These are phyloP conservation scores for Drosophila tristis DNA, from an alignment of 1,140 invertebrate genomes.

Conservation along the genomic window DNA sequence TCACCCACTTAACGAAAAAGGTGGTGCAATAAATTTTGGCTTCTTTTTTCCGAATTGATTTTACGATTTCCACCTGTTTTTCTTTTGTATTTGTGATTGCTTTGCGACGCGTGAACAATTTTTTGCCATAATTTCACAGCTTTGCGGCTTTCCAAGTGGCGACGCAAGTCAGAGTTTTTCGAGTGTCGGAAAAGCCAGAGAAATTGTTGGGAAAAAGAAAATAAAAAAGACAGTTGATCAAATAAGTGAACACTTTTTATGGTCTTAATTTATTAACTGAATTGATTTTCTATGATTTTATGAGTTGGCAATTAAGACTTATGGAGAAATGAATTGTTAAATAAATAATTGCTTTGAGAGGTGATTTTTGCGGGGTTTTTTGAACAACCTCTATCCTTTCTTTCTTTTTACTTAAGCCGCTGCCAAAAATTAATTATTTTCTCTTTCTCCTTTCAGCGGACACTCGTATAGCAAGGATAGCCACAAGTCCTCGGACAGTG, in stretches of 20 bases:
- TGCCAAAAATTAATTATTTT: neutral
- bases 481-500: constrained; percentile 83
- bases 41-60: constrained; percentile 54
- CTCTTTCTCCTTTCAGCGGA: constrained; percentile 63
- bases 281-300: constrained; percentile 23
- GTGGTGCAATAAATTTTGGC: constrained; percentile 54
- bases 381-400: too few species aligned
- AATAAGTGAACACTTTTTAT: constrained; percentile 3
- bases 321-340: constrained; percentile 19
- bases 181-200: constrained; percentile 15
- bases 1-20: constrained; percentile 56
- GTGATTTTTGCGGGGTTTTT: neutral
- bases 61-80: constrained; percentile 65
- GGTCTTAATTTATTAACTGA: constrained; percentile 14
- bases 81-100: constrained; percentile 40
- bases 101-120: constrained; percentile 50
- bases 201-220: neutral
- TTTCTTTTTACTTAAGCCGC: too few species aligned
- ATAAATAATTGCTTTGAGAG: constrained; percentile 28
- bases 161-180: constrained; percentile 13
- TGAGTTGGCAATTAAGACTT: neutral
- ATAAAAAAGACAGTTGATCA: neutral
- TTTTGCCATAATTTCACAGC: constrained; percentile 56
- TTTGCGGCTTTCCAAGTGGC: constrained; percentile 52
- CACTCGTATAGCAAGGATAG: constrained; percentile 83